Base-by-base conservation (phyloP, 2,113 vertebrate genomes). In the Sander lucioperca region DNA sequence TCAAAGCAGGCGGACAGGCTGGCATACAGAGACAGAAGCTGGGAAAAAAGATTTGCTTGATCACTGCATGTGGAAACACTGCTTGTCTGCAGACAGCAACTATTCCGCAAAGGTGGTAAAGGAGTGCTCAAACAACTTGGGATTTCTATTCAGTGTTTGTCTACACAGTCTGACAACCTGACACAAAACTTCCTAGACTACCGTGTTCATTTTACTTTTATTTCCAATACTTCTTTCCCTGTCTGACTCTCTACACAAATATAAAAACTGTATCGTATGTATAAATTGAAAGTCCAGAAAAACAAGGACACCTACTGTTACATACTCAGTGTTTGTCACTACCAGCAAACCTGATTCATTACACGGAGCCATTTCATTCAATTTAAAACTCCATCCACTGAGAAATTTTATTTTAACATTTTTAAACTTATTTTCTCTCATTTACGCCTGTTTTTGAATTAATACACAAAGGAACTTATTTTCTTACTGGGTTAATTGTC, bases 1-100 rank as follows among this genome's bases (percentile, higher is more conserved):
- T 43, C 39, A 43, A 43, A 43, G 54, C 16, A 50, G 36, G 54
- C 12, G 16, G 51, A 59, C 27, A 7, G 50, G 43, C 65, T 36
- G 51, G 11, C 15, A 14, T n/a, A 36, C 18, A 27, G 63, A 50
- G 48, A 39, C 47, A 39, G 30, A 30, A 57, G 25, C 69, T 19
- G 47, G 61, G 47, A 25, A 74, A 25, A 74, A 74, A 62, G 70
- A 51, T 68, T 25, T 47, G 15, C 63, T 23, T 43, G 15, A 74
- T 63, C 36, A 16, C 47, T 43, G 11, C 56, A 27, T 63, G 43
- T 67, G 25, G 68, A 62, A 61, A 73, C 25, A 39, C 21, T 39
- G 39, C 39, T 43, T 39, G 50, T n/a, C 58, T 57, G 63, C 71
- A 74, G 62, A 43, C 47, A 67, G 30, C 59, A 64, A 71, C 54